A percentile compares a stretch with the other conserved stretches of the same genome.
phyloP scores from a whole-genome alignment of 1,140 invertebrate genomes.

The Drosophila trapezifrons region DNA sequence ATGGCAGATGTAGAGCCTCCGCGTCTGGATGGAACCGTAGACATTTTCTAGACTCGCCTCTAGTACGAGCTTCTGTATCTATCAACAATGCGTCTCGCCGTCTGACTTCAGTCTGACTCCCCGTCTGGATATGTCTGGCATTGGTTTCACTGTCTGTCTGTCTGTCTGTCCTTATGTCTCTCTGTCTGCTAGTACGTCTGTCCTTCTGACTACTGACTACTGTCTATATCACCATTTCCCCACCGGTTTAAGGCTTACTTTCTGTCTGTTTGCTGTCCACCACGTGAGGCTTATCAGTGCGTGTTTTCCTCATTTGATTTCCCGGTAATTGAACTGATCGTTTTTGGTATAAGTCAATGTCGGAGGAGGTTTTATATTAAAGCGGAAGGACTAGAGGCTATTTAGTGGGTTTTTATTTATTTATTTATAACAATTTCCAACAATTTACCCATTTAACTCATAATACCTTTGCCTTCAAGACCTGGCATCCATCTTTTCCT shows the following conservation, averaged over 20 bases:
- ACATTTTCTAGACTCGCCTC: constrained; percentile 45
- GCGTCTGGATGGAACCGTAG: constrained; percentile 13
- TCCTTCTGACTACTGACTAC: constrained; percentile 24
- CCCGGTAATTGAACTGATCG: constrained; percentile 29
- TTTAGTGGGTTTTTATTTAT: too few species aligned
- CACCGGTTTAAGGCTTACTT: neutral
- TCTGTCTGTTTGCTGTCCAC: constrained; percentile 14
- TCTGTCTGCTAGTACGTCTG: constrained; percentile 8
- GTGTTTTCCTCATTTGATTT: constrained; percentile 30
- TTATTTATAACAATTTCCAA: neutral
- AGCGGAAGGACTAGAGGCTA: too few species aligned
- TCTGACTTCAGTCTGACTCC: constrained; percentile 54
- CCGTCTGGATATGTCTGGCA: constrained; percentile 59
- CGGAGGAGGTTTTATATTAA: neutral
- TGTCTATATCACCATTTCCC: constrained; percentile 1
- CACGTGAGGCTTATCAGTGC: constrained; percentile 29
- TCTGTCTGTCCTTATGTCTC: constrained; percentile 6
- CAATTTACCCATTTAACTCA: neutral
- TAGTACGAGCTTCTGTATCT: constrained; percentile 40
- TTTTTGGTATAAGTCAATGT: neutral
- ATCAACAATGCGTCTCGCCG: constrained; percentile 54
- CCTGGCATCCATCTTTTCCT: neutral
- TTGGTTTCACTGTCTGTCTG: constrained; percentile 53
- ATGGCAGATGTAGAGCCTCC: constrained; percentile 4
- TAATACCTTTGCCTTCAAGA: too few species aligned